Evolutionary conservation across 2,888 invertebrate species (phyloP).

Genomic region (Cephus spinipes): DNA sequence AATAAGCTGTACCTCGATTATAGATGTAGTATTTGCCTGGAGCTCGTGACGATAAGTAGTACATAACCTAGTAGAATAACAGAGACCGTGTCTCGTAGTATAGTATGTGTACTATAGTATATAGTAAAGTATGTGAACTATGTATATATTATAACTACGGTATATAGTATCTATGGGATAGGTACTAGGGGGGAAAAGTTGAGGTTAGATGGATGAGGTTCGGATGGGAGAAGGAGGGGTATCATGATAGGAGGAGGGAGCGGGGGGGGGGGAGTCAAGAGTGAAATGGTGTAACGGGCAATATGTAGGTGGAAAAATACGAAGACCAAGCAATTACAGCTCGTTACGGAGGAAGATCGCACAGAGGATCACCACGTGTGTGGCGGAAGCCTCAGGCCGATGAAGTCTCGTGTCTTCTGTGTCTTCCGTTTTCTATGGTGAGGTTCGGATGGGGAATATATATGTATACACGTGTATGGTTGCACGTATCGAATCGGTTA

Average conservation of each 20-base stretch:
- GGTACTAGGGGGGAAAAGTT: constrained; percentile 18
- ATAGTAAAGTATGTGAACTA: too few relatives aligned
- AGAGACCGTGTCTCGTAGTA: not conserved
- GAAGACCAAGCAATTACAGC: constrained; percentile 46
- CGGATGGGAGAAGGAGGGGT: constrained; percentile 22
- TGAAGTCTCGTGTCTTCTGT: constrained; percentile 8
- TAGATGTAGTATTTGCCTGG: constrained; percentile 23
- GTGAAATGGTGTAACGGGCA: constrained; percentile 20
- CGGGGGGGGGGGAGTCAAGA: constrained; percentile 11
- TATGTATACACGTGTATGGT: not conserved
- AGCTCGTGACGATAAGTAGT: constrained; percentile 35
- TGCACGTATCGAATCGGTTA: too few relatives aligned
- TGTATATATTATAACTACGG: too few relatives aligned
- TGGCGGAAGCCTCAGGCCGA: constrained; percentile 40
- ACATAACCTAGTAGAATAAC: constrained; percentile 16
- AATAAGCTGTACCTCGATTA: constrained; percentile 24
- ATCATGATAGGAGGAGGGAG: constrained; percentile 5
- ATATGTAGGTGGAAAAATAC: constrained; percentile 47
- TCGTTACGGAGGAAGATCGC: constrained; percentile 46
- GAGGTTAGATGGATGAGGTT: constrained; percentile 13
- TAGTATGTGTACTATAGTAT: not conserved
- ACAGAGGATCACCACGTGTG: constrained; percentile 45
- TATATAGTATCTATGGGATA: constrained; percentile 7
- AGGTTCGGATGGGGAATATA: not conserved
- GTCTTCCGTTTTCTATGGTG: constrained; percentile 27